Evolutionary conservation across 2,888 invertebrate genomes (phyloP).

Genomic region (Cinara cedri): DNA sequence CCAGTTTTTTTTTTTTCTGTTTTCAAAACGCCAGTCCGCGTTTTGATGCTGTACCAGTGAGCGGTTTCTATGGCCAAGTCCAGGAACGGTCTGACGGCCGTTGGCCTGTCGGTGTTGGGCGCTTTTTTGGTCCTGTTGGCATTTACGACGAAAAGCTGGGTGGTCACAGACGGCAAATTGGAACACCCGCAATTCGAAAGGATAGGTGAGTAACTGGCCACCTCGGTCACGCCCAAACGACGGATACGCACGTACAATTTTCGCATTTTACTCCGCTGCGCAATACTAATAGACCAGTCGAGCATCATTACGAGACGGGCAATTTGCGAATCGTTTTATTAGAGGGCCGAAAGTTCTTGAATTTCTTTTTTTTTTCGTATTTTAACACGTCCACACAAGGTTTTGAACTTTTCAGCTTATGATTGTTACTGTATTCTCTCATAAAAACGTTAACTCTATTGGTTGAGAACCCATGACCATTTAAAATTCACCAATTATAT

Average conservation of each 20-base stretch:
- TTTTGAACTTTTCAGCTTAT: not conserved
- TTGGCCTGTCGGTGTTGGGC: slow-evolving; percentile 71
- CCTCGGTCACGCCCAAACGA: slow-evolving; percentile 32
- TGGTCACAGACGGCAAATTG: slow-evolving; percentile 80
- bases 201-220: slow-evolving; percentile 70
- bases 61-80: slow-evolving; percentile 66
- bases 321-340: not conserved
- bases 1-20: slow-evolving; percentile 36
- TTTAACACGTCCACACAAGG: not conserved
- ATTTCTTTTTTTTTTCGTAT: not conserved
- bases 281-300: not conserved
- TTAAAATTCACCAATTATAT: too few relatives aligned
- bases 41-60: slow-evolving; percentile 39
- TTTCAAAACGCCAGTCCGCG: slow-evolving; percentile 15
- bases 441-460: too few relatives aligned
- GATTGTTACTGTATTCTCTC: too few relatives aligned
- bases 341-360: not conserved
- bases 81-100: slow-evolving; percentile 71
- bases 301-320: too few relatives aligned
- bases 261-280: not conserved
- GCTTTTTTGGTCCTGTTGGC: slow-evolving; percentile 78
- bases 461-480: too few relatives aligned
- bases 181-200: slow-evolving; percentile 78
- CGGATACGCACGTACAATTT: not conserved
- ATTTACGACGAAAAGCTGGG: slow-evolving; percentile 87